These are phyloP conservation scores for Kryptolebias marmoratus DNA, from an alignment of 2,113 vertebrate species.

Conservation along the genomic window DNA sequence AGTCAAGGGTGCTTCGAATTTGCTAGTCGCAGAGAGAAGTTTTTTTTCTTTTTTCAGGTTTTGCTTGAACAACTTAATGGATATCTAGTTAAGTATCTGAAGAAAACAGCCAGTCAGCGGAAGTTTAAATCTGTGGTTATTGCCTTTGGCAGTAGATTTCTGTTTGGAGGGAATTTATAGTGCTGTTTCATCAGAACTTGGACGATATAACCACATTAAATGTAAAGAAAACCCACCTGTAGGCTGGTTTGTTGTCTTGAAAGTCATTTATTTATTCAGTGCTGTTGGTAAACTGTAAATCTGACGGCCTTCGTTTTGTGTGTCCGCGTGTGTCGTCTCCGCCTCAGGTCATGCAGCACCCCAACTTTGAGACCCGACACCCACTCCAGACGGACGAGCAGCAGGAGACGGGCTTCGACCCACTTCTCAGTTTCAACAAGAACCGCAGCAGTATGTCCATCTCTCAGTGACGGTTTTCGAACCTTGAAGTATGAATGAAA, in stretches of 20 bases:
- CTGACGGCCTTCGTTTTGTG: background rate
- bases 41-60: conserved; percentile 2
- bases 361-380: conserved; percentile 89
- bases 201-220: too few species aligned
- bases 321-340: background rate
- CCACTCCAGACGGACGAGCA: conserved; percentile 93
- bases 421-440: conserved; percentile 86
- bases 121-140: background rate
- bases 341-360: conserved; percentile 88
- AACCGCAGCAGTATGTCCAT: conserved; percentile 84
- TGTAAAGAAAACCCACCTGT: too few species aligned
- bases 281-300: background rate
- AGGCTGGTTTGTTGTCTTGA: background rate
- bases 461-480: background rate
- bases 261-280: background rate
- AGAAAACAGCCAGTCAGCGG: background rate
- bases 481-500: background rate
- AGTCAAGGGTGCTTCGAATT: background rate
- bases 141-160: too few species aligned
- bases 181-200: too few species aligned
- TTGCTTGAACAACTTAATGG: background rate
- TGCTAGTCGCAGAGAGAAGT: background rate
- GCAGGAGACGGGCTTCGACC: conserved; percentile 95
- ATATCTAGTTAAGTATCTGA: background rate
- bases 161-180: too few species aligned